phyloP scores from a whole-genome alignment of 2,797 vertebrate genomes.

The Nyctalus aviator region DNA sequence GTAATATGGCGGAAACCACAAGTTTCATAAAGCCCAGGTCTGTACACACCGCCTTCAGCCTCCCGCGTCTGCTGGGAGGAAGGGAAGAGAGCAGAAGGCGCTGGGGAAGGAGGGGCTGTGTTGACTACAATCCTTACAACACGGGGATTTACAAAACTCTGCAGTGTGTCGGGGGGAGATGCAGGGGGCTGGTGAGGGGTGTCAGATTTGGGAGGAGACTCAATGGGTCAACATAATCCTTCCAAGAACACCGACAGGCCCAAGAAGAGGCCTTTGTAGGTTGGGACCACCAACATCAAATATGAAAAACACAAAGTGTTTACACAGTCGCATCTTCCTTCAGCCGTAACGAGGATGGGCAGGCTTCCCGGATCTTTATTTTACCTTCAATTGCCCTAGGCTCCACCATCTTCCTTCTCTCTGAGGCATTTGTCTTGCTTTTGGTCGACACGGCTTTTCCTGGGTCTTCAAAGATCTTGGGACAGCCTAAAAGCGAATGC shows the following conservation, averaged over 20 bases:
- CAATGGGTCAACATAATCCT: fast-evolving
- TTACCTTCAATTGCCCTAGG: constrained; percentile 62
- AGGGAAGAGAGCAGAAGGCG: fast-evolving
- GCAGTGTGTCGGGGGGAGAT: fast-evolving
- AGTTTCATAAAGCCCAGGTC: neutral
- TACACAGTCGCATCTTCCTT: neutral
- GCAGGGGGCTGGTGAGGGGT: fast-evolving
- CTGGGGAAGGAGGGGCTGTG: too few relatives aligned
- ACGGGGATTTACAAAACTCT: neutral
- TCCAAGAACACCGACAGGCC: neutral
- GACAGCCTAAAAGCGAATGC: constrained; percentile 59
- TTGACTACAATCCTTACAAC: fast-evolving
- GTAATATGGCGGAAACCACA: neutral
- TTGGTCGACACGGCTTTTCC: neutral
- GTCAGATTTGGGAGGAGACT: neutral
- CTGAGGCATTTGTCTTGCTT: constrained; percentile 58
- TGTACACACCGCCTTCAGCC: neutral
- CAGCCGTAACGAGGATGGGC: fast-evolving
- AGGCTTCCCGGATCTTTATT: neutral
- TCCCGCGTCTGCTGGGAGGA: neutral
- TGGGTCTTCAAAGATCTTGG: constrained; percentile 27
- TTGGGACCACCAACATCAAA: neutral
- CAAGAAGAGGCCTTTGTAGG: neutral
- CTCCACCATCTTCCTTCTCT: constrained; percentile 42
- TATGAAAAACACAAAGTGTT: neutral